phyloP scores from a whole-genome alignment of 2,113 vertebrate species.

The Halcyon malimbica region DNA sequence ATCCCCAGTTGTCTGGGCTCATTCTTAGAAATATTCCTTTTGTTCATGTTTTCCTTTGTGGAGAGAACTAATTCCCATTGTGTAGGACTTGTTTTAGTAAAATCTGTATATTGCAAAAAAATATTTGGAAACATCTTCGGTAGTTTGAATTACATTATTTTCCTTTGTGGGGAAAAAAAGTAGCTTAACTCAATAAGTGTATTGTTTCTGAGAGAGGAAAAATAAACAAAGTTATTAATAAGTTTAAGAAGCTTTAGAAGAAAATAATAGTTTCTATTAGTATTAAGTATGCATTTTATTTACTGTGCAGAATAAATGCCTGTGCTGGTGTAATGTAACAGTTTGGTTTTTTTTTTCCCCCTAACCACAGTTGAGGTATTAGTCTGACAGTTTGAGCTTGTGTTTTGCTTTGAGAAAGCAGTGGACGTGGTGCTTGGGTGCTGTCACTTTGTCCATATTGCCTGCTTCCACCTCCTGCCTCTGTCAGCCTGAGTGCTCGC shows the following conservation, averaged over 20 bases:
- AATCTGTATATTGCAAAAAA: background rate
- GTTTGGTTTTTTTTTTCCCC: no score
- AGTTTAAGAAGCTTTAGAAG: background rate
- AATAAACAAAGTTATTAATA: background rate
- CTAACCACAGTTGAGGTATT: background rate
- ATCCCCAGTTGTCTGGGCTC: background rate
- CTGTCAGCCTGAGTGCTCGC: accelerated
- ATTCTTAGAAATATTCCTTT: background rate
- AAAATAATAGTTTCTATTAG: background rate
- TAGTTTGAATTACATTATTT: background rate
- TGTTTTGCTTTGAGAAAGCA: background rate
- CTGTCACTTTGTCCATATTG: accelerated
- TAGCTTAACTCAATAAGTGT: background rate
- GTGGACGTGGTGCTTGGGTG: background rate
- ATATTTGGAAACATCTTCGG: background rate
- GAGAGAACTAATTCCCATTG: background rate
- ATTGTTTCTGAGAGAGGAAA: background rate
- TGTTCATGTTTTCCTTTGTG: background rate
- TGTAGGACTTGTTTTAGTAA: background rate
- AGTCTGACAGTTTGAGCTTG: background rate
- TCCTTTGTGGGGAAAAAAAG: background rate
- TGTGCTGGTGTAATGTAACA: background rate
- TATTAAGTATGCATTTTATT: background rate
- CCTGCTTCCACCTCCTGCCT: background rate
- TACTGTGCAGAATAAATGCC: background rate